Evolutionary conservation across 2,797 vertebrate species (phyloP).

Genomic region (Cyprinella venusta): DNA sequence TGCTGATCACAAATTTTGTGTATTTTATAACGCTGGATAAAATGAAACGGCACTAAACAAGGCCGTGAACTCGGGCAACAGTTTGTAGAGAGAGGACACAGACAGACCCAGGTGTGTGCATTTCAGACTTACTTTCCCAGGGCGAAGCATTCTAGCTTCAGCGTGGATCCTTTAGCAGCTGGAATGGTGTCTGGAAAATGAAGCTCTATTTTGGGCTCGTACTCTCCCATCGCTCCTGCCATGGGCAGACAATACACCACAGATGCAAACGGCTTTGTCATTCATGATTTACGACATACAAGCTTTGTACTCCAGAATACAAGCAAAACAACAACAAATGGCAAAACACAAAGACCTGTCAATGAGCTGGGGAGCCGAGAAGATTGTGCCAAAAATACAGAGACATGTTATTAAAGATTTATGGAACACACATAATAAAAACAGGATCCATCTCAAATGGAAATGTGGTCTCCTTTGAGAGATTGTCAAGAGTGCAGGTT

Average conservation of each 20-base stretch:
- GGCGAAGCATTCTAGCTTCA: slow-evolving; percentile 94
- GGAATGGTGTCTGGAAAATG: slow-evolving; percentile 92
- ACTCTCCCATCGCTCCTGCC: slow-evolving; percentile 94
- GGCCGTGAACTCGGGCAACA: slow-evolving; percentile 34
- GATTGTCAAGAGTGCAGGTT: slow-evolving; percentile 44
- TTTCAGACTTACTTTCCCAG: slow-evolving; percentile 92
- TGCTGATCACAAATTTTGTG: slow-evolving; percentile 43
- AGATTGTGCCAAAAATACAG: slow-evolving; percentile 58
- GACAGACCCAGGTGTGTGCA: slow-evolving; percentile 46
- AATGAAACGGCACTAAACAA: slow-evolving; percentile 33
- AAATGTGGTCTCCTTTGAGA: slow-evolving; percentile 65
- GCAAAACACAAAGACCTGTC: slow-evolving; percentile 63
- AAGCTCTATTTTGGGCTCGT: slow-evolving; percentile 98
- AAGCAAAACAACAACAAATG: slow-evolving; percentile 57
- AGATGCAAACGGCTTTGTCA: slow-evolving; percentile 59
- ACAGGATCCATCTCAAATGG: slow-evolving; percentile 68
- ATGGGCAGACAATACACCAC: slow-evolving; percentile 64
- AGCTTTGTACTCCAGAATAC: slow-evolving; percentile 61
- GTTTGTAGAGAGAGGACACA: slow-evolving; percentile 35
- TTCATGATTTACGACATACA: slow-evolving; percentile 66
- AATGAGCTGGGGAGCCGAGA: slow-evolving; percentile 51
- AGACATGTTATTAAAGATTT: slow-evolving; percentile 70
- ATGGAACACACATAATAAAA: slow-evolving; percentile 64
- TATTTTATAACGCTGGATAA: slow-evolving; percentile 35
- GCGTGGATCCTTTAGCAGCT: slow-evolving; percentile 89